phyloP scores from a whole-genome alignment of 2,888 invertebrate genomes.

The Apamea crenata region DNA sequence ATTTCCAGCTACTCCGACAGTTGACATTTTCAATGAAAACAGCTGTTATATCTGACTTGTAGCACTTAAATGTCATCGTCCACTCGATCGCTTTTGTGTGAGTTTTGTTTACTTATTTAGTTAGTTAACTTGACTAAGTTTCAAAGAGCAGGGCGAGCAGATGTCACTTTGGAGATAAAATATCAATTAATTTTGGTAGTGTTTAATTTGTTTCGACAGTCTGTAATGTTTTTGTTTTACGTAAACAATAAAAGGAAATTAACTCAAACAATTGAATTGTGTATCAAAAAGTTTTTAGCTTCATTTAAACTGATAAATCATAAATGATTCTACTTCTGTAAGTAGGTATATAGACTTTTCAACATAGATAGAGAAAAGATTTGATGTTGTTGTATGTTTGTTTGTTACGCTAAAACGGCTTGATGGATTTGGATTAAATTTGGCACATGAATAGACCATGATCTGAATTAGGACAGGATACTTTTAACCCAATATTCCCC shows the following conservation, averaged over 20 bases:
- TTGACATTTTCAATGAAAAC: conserved; percentile 5
- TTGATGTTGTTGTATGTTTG: too few relatives aligned
- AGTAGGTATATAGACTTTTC: background rate
- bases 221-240: conserved; percentile 6
- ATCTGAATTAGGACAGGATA: too few relatives aligned
- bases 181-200: conserved; percentile 37
- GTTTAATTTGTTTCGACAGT: conserved; percentile 13
- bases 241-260: conserved; percentile 10
- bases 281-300: background rate
- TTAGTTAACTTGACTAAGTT: conserved; percentile 37
- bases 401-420: too few relatives aligned
- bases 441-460: too few relatives aligned
- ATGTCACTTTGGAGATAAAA: conserved; percentile 51
- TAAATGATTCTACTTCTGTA: background rate
- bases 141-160: conserved; percentile 25
- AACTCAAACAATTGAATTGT: background rate
- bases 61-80: conserved; percentile 27
- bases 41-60: conserved; percentile 29
- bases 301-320: background rate
- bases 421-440: too few relatives aligned
- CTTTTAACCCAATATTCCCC: too few relatives aligned
- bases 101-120: conserved; percentile 36
- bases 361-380: too few relatives aligned
- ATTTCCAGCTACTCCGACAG: background rate
- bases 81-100: conserved; percentile 33